Base-by-base conservation (phyloP, 2,888 invertebrate species). In the Odontomyia ornata region DNA sequence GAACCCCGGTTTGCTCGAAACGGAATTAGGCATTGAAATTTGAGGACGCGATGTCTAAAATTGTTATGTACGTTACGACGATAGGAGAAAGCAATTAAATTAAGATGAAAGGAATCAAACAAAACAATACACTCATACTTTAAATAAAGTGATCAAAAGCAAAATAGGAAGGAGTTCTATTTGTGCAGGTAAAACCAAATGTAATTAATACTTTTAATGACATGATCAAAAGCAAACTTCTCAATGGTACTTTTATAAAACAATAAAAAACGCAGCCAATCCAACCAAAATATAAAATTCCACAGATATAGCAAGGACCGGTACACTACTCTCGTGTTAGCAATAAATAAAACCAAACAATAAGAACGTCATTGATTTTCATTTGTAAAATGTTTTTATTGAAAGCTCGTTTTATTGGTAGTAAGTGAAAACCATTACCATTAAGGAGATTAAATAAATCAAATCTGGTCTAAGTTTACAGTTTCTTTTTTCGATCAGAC, bases 21-120 rank as follows among this genome's bases (percentile, higher is more conserved):
- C 82, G 27, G 86, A 87, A 83, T 89, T 89, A 76, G 90, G 90
- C 88, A 90, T 88, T 76, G 90, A 88, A 81, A 90, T 90, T 81
- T 88, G 88, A 57, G 89, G 89, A 77, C 84, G 85, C 65, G 67
- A 9, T 56, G 65, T 65, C 76, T 76, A 76, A 18, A 65, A 36
- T 47, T 76, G 28, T 64, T 76, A 43, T 46, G 65, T 1, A 60
- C 60, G 73, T 57, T 57, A 73, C 60, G 73, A 73, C 60, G 36
- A 73, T 57, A 46, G 69, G 47, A 25, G 46, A 36, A 47, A 64
- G 62, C 21, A 75, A 56, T 60, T 5, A 28, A 72, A 52, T 43
- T 9, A 73, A 73, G 43, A 71, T 52, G 13, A 18, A 21, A 67
- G 43, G 23, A 67, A 18, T 30, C 67, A 67, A 21, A 36, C 21